Base-by-base conservation (phyloP, 2,113 vertebrate genomes). In the Paratilapia polleni region DNA sequence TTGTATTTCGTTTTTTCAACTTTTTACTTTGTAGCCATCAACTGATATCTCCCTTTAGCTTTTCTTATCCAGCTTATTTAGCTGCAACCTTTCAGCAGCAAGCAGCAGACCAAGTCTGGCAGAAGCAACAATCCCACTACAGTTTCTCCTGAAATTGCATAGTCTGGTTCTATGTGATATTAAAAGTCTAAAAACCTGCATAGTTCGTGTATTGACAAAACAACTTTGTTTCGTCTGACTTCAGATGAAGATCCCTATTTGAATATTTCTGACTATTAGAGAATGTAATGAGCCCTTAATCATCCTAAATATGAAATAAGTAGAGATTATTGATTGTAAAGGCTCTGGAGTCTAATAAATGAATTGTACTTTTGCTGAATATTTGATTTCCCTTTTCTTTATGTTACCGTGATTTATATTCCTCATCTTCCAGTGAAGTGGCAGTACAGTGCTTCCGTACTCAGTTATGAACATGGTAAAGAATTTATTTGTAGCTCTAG, bases 401-500 rank as follows among this genome's bases (percentile, higher is more conserved):
- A 57, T 57, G 36, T 59, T 81, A 28, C 64, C 85, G 77, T 78
- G 22, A 88, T 82, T 54, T 20, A 38, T 68, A 56, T 56, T 57
- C 58, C 49, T 78, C 12, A 58, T 41, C 34, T 63, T 36, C 62
- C 74, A 36, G 11, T 60, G 13, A 24, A 19, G 31, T 34, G 15
- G 34, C 58, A 20, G 62, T 24, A 24, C 76, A 70, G 43, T 24
- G 66, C 47, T 89, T 56, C 62, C 20, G n/a, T 52, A 28, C 60
- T 80, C 56, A 0, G 64, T 58, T 79, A 3, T 19, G 38, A 63
- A 70, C 59, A 28, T 61, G 17, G 22, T 81, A 41, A 26, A 24
- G 60, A 74, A 84, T 78, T n/a, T 73, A 49, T 90, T 87, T 88
- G 84, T 47, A 81, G 86, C 85, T 89, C 82, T 47, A 58, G 66